Conservation (phyloP, 2,888 invertebrate species). For the Melieria omissa region DNA sequence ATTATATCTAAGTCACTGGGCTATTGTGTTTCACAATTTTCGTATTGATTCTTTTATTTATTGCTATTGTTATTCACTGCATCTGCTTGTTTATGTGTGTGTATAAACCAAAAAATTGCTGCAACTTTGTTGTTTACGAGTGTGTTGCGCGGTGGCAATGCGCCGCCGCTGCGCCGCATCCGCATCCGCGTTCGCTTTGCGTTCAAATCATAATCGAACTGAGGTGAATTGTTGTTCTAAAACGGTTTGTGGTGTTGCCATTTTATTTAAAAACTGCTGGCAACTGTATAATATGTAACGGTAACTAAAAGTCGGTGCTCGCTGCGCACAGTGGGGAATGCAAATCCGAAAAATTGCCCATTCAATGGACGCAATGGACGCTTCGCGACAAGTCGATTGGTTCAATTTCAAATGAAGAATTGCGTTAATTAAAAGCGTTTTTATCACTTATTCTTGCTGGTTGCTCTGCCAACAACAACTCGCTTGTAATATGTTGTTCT, state of each 20-base stretch:
- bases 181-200: slow-evolving; percentile 18
- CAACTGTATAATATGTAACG: slow-evolving; percentile 27
- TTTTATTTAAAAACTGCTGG: slow-evolving; percentile 46
- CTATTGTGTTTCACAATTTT: slow-evolving; percentile 53
- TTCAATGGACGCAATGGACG: slow-evolving; percentile 53
- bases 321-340: neutral
- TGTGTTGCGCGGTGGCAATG: neutral
- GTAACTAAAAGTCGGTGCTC: slow-evolving; percentile 9
- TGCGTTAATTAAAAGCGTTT: slow-evolving; percentile 53
- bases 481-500: neutral
- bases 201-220: slow-evolving; percentile 3
- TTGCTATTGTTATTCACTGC: slow-evolving; percentile 35
- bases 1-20: slow-evolving; percentile 49
- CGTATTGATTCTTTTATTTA: slow-evolving; percentile 44
- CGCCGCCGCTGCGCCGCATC: neutral
- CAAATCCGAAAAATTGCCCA: slow-evolving; percentile 51
- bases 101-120: slow-evolving; percentile 53
- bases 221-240: slow-evolving; percentile 33
- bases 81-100: slow-evolving; percentile 37
- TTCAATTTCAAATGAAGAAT: slow-evolving; percentile 36
- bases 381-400: neutral
- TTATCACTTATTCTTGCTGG: slow-evolving; percentile 59
- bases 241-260: slow-evolving; percentile 47
- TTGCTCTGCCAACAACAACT: too few species aligned
- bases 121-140: slow-evolving; percentile 34